Conservation (phyloP, 2,113 vertebrate genomes). For the Clarias macrocephalus region DNA sequence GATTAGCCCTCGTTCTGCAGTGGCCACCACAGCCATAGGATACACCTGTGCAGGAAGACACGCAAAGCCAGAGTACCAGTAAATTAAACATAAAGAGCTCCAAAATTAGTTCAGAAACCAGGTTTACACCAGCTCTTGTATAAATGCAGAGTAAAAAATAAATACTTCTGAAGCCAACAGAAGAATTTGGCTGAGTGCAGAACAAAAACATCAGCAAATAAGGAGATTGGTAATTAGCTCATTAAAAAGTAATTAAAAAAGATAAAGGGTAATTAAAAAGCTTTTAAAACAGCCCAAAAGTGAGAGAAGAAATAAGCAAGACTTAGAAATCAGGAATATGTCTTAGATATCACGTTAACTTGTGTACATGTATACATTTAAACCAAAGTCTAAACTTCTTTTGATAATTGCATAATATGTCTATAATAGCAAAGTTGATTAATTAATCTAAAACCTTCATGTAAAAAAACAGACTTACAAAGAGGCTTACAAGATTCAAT, state of each 20-base stretch:
- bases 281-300: neutral
- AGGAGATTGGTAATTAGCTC: neutral
- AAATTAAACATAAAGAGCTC: neutral
- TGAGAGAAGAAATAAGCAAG: neutral
- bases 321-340: neutral
- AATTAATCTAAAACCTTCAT: neutral
- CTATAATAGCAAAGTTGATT: neutral
- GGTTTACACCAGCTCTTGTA: neutral
- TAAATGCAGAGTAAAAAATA: too few relatives aligned
- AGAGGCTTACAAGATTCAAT: neutral
- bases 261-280: too few relatives aligned
- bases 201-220: neutral
- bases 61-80: neutral
- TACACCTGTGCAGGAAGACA: constrained; percentile 77
- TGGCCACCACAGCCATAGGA: constrained; percentile 97
- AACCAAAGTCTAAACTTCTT: neutral
- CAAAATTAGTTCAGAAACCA: neutral
- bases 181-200: neutral
- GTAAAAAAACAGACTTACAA: neutral
- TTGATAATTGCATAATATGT: neutral
- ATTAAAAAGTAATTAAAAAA: neutral
- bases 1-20: constrained; percentile 93
- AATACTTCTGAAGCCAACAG: neutral
- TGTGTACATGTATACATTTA: neutral
- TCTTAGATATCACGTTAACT: neutral